Base-by-base conservation (phyloP, 2,888 invertebrate genomes). In the Patella depressa region DNA sequence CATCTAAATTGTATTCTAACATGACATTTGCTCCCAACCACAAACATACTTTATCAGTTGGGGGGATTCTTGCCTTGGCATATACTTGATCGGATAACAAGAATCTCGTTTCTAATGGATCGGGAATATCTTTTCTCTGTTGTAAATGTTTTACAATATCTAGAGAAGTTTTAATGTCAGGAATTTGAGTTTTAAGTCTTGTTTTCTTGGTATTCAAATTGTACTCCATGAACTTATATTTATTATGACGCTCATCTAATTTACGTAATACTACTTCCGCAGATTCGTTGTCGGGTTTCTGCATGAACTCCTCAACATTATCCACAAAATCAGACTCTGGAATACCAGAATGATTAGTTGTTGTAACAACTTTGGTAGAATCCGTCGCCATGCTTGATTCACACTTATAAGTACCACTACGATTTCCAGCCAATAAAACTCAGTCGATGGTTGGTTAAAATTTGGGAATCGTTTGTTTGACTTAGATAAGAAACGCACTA, bases 191-290 rank as follows among this genome's bases (percentile, higher is more conserved):
- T 65, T 65, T 65, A 57, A 79, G 93, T 91, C 97, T 94, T 88
- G 95, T 94, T 84, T 96, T 95, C 87, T 97, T 97, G 17, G 96
- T 95, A 76, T 95, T 94, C 83, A 99, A 93, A 91, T 97, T 98
- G 87, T 95, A 95, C 92, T 99, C 98, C 97, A 99, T 97, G 91
- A 97, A 97, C 93, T 98, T 98, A 92, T 98, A 98, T 93, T 98
- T 98, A 80, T 95, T 95, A 93, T 98, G 97, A 90, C 96, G 96
- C 90, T 98, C 98, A 90, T 99, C 98, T 79, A 98, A 93, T 88
- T 94, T 94, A 88, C 95, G 95, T 75, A 98, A 92, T 19, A 97
- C 97, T 90, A 95, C 94, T 87, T 98, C 97, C 3, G 96, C 96
- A 81, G 95, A 95, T 74, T 94, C 95, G 90, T 97, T 97, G 88